These are phyloP conservation scores for Chaetophractus vellerosus DNA, from an alignment of 2,797 vertebrate species.

Conservation along the genomic window DNA sequence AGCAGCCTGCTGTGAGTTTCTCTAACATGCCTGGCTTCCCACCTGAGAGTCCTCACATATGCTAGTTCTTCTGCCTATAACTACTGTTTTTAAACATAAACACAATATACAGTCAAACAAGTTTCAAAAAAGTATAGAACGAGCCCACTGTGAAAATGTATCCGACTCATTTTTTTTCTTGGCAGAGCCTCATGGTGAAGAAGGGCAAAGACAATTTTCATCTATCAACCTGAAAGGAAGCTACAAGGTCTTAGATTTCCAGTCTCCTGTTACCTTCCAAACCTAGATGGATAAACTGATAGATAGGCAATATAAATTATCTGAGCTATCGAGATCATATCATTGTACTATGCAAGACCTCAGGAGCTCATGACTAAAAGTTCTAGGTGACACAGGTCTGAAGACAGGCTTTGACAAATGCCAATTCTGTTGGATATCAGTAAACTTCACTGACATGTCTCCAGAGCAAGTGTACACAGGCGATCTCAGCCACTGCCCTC, in stretches of 20 bases:
- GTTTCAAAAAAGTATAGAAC: neutral
- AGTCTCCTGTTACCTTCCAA: conserved; percentile 50
- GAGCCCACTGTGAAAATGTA: neutral
- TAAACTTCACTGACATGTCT: neutral
- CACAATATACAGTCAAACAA: neutral
- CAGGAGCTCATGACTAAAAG: neutral
- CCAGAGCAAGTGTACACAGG: neutral
- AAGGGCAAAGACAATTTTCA: neutral
- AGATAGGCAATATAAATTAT: neutral
- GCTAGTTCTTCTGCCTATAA: neutral
- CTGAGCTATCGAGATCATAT: neutral
- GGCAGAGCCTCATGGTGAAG: neutral
- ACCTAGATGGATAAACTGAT: neutral
- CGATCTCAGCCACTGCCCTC: neutral
- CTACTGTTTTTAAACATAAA: neutral
- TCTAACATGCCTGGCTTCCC: conserved; percentile 7
- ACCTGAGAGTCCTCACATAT: neutral
- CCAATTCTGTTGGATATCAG: neutral
- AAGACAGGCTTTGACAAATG: conserved; percentile 34
- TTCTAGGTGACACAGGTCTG: neutral
- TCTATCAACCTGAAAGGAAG: conserved; percentile 17
- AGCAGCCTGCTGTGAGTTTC: neutral
- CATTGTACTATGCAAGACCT: conserved; percentile 50
- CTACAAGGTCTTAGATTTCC: neutral
- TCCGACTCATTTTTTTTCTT: neutral